Percentiles rank a stretch among this genome's conserved stretches.
Evolutionary conservation across 2,113 vertebrate genomes (phyloP).

Genomic region (Gallinago jamesoni): DNA sequence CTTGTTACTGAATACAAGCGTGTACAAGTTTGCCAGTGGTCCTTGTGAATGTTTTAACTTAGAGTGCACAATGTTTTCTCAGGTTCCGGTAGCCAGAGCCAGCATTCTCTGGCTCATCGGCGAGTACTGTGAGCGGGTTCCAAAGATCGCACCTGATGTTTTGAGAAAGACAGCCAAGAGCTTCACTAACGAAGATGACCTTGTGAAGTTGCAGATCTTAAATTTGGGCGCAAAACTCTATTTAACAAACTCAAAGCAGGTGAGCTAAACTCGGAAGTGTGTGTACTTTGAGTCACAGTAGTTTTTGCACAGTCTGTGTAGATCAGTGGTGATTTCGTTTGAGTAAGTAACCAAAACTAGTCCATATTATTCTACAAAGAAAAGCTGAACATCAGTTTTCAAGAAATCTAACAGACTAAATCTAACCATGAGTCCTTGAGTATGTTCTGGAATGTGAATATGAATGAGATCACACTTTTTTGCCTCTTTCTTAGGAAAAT

Average conservation of each 20-base stretch:
- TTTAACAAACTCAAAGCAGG: constrained; percentile 98
- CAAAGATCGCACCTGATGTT: constrained; percentile 95
- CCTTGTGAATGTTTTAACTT: not conserved
- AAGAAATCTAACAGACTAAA: not conserved
- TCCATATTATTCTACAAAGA: not conserved
- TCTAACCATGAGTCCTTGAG: not conserved
- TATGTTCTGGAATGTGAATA: not conserved
- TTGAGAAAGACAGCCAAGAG: constrained; percentile 92
- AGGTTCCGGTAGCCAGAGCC: constrained; percentile 97
- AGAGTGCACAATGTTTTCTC: not conserved
- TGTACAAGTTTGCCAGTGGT: not conserved
- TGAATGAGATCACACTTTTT: not conserved
- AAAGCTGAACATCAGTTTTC: not conserved
- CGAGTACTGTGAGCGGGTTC: constrained; percentile 94
- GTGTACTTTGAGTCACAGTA: not conserved
- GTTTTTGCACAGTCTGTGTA: not conserved
- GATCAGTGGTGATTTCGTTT: not conserved
- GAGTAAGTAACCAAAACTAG: not conserved
- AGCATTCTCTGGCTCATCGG: constrained; percentile 98
- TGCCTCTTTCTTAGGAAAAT: not conserved
- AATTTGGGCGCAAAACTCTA: constrained; percentile 95
- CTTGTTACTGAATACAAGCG: not conserved
- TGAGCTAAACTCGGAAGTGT: constrained; percentile 42
- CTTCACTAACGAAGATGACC: constrained; percentile 92
- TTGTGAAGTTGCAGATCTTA: constrained; percentile 93